Evolutionary conservation across 1,140 invertebrate species (phyloP).

Genomic region (Drosophila kurseongensis): DNA sequence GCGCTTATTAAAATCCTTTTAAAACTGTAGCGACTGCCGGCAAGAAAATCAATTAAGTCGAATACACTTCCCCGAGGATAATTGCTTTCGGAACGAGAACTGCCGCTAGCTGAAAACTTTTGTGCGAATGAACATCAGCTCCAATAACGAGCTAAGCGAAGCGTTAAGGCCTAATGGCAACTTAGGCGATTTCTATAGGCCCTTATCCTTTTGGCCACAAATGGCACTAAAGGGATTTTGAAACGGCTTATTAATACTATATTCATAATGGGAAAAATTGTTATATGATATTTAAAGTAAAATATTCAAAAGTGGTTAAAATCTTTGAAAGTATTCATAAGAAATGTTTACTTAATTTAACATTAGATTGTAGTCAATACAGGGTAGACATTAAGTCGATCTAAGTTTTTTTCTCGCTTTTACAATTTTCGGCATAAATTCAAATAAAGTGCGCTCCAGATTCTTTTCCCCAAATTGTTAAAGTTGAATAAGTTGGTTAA

Average conservation of each 20-base stretch:
- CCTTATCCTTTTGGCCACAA: constrained; percentile 6
- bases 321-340: too few species aligned
- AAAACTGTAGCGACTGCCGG: constrained; percentile 66
- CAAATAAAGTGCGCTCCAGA: constrained; percentile 51
- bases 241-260: too few species aligned
- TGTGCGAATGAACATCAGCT: constrained; percentile 71
- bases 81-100: constrained; percentile 76
- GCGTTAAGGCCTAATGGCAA: constrained; percentile 79
- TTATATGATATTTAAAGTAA: neutral
- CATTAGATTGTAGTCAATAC: neutral
- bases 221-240: constrained; percentile 2
- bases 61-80: constrained; percentile 80
- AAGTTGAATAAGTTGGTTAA: constrained; percentile 76
- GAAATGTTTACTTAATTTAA: neutral
- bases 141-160: constrained; percentile 78
- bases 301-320: too few species aligned
- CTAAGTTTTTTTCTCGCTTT: neutral
- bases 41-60: constrained; percentile 79
- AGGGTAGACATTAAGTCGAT: constrained; percentile 3
- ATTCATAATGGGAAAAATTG: neutral
- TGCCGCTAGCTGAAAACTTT: constrained; percentile 72
- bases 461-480: constrained; percentile 62
- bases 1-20: constrained; percentile 81
- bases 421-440: constrained; percentile 39
- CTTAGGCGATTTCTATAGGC: constrained; percentile 52